Conservation (phyloP, 2,113 vertebrate species). For the Pseudonaja textilis region DNA sequence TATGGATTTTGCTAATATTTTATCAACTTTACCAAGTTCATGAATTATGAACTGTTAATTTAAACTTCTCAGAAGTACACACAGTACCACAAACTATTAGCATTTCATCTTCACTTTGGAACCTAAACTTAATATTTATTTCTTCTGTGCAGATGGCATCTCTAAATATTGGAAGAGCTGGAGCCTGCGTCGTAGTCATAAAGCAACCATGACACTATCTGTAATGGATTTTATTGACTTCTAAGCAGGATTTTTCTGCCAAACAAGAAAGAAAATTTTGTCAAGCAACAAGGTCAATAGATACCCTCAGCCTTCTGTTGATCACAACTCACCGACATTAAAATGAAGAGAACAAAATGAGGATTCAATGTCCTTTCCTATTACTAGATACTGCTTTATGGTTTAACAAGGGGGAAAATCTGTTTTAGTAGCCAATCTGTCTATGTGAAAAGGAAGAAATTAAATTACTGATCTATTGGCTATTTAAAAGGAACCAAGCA, state of each 20-base stretch:
- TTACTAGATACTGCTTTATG: constrained; percentile 18
- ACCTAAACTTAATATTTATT: constrained; percentile 25
- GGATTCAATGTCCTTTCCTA: constrained; percentile 44
- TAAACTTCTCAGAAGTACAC: not conserved
- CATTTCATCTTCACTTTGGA: not conserved
- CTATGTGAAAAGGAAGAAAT: constrained; percentile 13
- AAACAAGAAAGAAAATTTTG: constrained; percentile 43
- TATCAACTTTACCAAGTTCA: not conserved
- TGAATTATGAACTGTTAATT: not conserved
- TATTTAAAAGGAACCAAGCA: constrained; percentile 42
- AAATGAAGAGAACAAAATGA: constrained; percentile 37
- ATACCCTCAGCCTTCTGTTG: constrained; percentile 39
- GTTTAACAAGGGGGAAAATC: constrained; percentile 15
- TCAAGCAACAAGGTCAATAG: constrained; percentile 46
- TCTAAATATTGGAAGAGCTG: constrained; percentile 79
- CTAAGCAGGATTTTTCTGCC: constrained; percentile 69
- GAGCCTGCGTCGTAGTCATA: constrained; percentile 80
- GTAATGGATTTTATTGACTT: constrained; percentile 57
- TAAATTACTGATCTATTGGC: constrained; percentile 48
- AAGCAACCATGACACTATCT: constrained; percentile 71
- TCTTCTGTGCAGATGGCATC: constrained; percentile 75
- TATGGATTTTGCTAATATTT: not conserved
- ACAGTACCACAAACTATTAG: not conserved
- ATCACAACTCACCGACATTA: constrained; percentile 39
- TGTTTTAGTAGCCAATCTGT: constrained; percentile 25